Conservation (phyloP, 1,140 invertebrate species). For the Drosophila grimshawi region DNA sequence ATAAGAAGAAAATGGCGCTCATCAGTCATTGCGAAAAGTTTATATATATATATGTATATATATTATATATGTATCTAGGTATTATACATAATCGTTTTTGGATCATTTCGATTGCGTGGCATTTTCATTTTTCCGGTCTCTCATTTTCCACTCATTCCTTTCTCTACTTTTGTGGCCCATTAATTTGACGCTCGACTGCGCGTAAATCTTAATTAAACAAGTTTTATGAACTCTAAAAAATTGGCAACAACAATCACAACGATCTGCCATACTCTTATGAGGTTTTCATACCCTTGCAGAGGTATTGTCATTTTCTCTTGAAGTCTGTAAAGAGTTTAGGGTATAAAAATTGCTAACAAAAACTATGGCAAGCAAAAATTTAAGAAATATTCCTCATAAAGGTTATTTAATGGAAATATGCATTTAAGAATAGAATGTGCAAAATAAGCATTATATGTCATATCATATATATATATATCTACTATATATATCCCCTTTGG, state of each 20-base stretch:
- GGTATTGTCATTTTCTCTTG: constrained; percentile 7
- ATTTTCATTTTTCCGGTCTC: constrained; percentile 37
- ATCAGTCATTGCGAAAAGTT: constrained; percentile 11
- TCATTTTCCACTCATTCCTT: neutral
- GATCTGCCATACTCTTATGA: constrained; percentile 29
- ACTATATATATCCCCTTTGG: no score
- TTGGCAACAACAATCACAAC: constrained; percentile 24
- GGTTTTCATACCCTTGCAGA: constrained; percentile 2
- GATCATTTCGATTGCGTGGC: constrained; percentile 35
- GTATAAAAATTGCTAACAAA: no score
- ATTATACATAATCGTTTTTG: constrained; percentile 20
- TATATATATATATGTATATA: neutral
- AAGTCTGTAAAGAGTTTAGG: neutral
- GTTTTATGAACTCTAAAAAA: constrained; percentile 52
- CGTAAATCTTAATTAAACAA: constrained; percentile 61
- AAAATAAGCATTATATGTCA: no score
- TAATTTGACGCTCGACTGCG: constrained; percentile 57
- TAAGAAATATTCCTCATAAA: no score
- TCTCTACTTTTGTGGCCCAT: constrained; percentile 17
- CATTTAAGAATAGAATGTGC: no score
- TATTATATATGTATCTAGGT: neutral
- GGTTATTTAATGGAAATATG: no score
- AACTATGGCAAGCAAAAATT: no score
- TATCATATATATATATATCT: no score
- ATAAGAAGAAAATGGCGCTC: no score